Base-by-base conservation (phyloP, 2,888 invertebrate species). In the Tetranychus piercei region DNA sequence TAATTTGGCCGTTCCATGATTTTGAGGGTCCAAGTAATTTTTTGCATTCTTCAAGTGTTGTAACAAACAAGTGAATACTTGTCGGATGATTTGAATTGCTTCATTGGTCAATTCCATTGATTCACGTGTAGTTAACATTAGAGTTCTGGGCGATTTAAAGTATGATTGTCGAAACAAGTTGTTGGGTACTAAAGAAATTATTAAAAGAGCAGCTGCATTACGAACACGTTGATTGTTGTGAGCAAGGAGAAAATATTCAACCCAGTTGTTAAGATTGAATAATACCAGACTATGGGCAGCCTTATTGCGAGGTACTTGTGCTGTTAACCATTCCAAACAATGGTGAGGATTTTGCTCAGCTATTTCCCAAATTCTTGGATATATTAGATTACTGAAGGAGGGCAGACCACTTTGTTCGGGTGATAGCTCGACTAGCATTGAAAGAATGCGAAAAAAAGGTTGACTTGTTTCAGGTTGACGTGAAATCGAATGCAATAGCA, bases 321-420 rank as follows among this genome's bases (percentile, higher is more conserved):
- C 79, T 15, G 83, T 81, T 75, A 94, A 85, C 94, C 94, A 94
- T 82, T 94, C 94, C 6, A 94, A 85, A 72, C 93, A 92, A 9
- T 91, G 90, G 82, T 92, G 92, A 4, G 94, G 93, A 78, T 92
- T 92, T 79, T 89, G 90, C 81, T 94, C 91, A 0, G 92, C 91
- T 71, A 84, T 83, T 79, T 85, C 84, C 92, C 94, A 93, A 77
- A 94, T 89, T 23, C 91, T 87, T 78, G 90, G 89, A 77, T 94
- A 85, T 78, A 92, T 90, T 76, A 93, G 85, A 82, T 92, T 91
- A 0, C 93, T 93, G 85, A 92, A 94, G 81, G 92, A 91, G 0
- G 94, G 93, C 82, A 92, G 84, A 0, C 92, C 92, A 6, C 89
- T 88, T 0, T 90, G 86, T 22, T 88, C 88, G 76, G 89, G 88